Conservation (phyloP, 2,888 invertebrate species). For the Pseudococcus jackbeardsleyi region DNA sequence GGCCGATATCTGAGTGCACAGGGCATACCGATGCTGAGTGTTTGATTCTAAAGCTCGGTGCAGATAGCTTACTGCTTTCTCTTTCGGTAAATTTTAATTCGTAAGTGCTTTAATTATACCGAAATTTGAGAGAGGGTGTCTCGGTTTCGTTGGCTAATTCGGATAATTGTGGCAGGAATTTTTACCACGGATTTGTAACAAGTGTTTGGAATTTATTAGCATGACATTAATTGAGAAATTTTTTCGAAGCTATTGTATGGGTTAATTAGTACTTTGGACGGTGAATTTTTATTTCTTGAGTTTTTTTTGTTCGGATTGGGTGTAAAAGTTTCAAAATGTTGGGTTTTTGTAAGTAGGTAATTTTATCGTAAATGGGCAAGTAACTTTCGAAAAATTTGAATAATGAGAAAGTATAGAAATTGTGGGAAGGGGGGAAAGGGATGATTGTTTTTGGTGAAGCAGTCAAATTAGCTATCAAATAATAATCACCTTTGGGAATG, state of each 20-base stretch:
- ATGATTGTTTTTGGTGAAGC: no score
- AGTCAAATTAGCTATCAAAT: not conserved
- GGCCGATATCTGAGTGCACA: not conserved
- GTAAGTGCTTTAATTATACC: not conserved
- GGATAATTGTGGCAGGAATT: not conserved
- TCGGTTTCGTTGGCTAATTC: not conserved
- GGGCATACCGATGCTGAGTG: not conserved
- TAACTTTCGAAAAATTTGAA: no score
- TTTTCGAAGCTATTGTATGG: not conserved
- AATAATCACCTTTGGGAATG: not conserved
- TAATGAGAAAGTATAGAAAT: no score
- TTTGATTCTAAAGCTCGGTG: not conserved
- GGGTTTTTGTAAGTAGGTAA: no score
- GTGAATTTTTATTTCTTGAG: not conserved
- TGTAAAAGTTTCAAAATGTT: no score
- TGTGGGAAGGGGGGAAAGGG: no score
- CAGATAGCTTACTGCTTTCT: not conserved
- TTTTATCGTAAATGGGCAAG: no score
- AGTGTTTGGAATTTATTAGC: not conserved
- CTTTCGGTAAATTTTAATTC: conserved; percentile 10
- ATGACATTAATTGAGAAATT: not conserved
- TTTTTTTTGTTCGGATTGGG: not conserved
- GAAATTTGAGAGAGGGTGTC: not conserved
- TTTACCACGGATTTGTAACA: not conserved
- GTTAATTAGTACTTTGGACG: not conserved